phyloP scores from a whole-genome alignment of 2,888 invertebrate species.

The Andrena fulva region DNA sequence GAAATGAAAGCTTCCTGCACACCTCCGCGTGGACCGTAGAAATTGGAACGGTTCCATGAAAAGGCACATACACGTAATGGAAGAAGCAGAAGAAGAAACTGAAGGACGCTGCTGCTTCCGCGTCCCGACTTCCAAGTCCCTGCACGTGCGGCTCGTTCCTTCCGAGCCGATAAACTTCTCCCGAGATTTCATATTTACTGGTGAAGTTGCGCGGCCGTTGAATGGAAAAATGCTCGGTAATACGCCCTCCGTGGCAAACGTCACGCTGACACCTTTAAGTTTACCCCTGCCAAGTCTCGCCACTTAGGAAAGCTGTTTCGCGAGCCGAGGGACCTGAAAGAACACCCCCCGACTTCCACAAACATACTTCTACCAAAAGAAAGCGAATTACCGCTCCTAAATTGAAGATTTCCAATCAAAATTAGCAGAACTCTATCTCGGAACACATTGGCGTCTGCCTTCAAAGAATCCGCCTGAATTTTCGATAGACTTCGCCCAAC shows the following conservation, averaged over 20 bases:
- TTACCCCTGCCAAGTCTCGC: neutral
- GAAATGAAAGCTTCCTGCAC: slow-evolving; percentile 1
- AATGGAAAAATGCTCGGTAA: slow-evolving; percentile 23
- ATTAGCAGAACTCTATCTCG: no score
- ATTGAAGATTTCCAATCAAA: no score
- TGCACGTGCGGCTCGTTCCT: slow-evolving; percentile 32
- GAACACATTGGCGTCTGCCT: no score
- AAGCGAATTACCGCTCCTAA: no score
- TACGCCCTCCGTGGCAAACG: neutral
- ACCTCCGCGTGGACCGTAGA: neutral
- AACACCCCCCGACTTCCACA: no score
- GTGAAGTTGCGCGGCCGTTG: slow-evolving; percentile 12
- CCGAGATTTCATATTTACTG: slow-evolving; percentile 38
- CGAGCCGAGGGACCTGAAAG: neutral
- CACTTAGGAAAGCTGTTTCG: neutral
- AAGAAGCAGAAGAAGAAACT: neutral
- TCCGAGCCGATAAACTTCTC: slow-evolving; percentile 21
- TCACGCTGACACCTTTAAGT: slow-evolving; percentile 8
- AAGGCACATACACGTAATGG: neutral
- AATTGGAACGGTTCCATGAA: slow-evolving; percentile 3
- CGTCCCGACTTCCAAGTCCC: neutral
- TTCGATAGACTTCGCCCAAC: no score
- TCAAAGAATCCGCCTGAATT: no score
- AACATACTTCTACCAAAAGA: no score
- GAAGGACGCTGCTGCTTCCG: neutral